These are phyloP conservation scores for Drosophila neonasuta DNA, from an alignment of 2,888 invertebrate genomes.

Conservation along the genomic window DNA sequence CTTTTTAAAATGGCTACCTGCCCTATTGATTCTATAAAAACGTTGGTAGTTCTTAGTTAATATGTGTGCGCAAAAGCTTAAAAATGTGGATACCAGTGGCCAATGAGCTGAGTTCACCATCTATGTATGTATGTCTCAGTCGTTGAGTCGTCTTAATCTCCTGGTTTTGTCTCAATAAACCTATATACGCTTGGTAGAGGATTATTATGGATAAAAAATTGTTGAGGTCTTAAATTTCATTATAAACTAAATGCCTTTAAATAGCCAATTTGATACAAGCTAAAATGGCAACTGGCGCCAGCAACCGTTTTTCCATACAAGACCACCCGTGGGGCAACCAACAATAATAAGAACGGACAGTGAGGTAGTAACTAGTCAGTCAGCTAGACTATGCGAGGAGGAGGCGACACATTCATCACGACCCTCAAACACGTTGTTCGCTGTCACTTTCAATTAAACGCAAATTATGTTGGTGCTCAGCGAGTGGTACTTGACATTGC, in stretches of 20 bases:
- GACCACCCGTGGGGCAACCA: constrained; percentile 60
- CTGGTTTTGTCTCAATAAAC: background rate
- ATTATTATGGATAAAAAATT: constrained; percentile 31
- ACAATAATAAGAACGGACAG: background rate
- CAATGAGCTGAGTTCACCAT: constrained; percentile 40
- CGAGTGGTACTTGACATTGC: constrained; percentile 43
- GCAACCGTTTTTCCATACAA: constrained; percentile 7
- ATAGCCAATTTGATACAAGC: constrained; percentile 66
- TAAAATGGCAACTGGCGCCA: constrained; percentile 45
- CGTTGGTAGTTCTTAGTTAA: constrained; percentile 50
- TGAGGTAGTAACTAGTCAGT: background rate
- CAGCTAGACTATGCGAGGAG: background rate
- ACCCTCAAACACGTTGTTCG: constrained; percentile 61
- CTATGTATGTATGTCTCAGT: constrained; percentile 15
- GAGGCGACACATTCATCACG: constrained; percentile 63
- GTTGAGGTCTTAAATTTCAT: constrained; percentile 61
- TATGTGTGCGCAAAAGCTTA: constrained; percentile 63
- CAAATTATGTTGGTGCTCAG: constrained; percentile 59
- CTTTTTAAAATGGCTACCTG: background rate
- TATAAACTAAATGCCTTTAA: constrained; percentile 73
- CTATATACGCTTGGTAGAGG: constrained; percentile 1
- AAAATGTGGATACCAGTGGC: constrained; percentile 52
- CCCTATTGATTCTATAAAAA: constrained; percentile 37
- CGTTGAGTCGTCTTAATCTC: background rate
- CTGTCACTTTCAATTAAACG: constrained; percentile 73